A percentile compares a stretch with the other conserved stretches of the same genome.
These are phyloP conservation scores for Cuniculus paca DNA, from an alignment of 2,797 vertebrate species.

Conservation along the genomic window DNA sequence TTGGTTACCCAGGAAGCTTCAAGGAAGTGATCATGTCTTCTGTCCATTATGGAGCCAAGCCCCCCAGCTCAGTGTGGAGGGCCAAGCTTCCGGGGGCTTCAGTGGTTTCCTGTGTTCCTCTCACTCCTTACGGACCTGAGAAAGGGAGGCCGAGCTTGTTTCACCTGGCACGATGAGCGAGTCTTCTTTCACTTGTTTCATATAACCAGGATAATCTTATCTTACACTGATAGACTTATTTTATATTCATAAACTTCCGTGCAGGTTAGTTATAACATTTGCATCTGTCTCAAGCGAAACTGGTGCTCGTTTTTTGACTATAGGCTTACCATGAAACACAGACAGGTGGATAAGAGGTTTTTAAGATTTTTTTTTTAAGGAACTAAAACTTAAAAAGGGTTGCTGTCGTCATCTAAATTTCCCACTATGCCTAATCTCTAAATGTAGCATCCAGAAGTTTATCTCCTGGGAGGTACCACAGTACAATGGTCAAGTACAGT, in stretches of 20 bases:
- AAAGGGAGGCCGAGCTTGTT: not conserved
- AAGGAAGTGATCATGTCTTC: not conserved
- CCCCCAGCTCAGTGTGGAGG: not conserved
- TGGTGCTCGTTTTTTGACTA: not conserved
- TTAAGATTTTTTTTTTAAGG: not conserved
- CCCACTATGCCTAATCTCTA: not conserved
- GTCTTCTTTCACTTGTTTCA: not conserved
- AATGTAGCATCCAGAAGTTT: not conserved
- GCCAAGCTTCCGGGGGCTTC: not conserved
- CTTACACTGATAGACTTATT: constrained; percentile 20
- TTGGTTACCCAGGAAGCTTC: not conserved
- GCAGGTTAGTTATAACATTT: not conserved
- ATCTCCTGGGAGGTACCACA: no score
- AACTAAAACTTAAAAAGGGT: not conserved
- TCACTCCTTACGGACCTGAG: not conserved
- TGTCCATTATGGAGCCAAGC: not conserved
- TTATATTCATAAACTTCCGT: not conserved
- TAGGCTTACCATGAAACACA: not conserved
- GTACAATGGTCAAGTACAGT: not conserved
- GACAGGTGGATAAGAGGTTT: not conserved
- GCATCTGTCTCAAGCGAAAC: not conserved
- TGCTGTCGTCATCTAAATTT: not conserved
- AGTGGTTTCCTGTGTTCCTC: not conserved
- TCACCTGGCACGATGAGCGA: not conserved
- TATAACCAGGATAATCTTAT: not conserved